A percentile compares a stretch with the other conserved stretches of the same genome.
Evolutionary conservation across 2,113 vertebrate species (phyloP).

Genomic region (Bettongia penicillata): DNA sequence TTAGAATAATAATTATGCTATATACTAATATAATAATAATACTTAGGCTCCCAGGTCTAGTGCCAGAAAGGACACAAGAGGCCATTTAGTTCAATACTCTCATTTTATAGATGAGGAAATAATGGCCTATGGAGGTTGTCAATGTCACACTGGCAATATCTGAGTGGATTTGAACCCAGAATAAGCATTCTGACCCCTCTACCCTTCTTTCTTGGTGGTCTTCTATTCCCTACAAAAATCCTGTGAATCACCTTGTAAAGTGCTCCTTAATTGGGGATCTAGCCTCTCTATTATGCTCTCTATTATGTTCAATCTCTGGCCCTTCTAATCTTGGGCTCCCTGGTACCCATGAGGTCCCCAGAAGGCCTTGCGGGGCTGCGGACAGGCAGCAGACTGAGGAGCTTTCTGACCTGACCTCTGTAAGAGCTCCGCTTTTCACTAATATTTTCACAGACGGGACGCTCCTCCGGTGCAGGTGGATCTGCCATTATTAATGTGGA

Average conservation of each 20-base stretch:
- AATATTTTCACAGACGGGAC: constrained; percentile 6
- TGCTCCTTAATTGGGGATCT: background rate
- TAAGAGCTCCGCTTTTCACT: background rate
- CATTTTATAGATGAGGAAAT: background rate
- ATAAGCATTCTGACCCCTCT: background rate
- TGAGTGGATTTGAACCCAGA: background rate
- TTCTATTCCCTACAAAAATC: background rate
- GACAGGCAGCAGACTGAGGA: background rate
- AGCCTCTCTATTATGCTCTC: background rate
- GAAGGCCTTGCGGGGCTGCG: background rate
- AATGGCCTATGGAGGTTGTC: background rate
- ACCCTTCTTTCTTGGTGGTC: background rate
- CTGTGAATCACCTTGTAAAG: background rate
- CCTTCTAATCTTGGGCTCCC: background rate
- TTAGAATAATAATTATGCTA: too few species aligned
- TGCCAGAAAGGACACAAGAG: background rate
- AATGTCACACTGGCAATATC: background rate
- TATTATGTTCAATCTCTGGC: background rate
- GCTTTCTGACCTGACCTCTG: background rate
- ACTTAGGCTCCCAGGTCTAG: background rate
- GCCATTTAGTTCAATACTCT: background rate
- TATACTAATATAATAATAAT: background rate
- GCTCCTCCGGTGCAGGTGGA: background rate
- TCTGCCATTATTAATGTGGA: background rate
- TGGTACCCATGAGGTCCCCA: background rate